phyloP scores from a whole-genome alignment of 2,113 vertebrate genomes.

The Propithecus coquereli region DNA sequence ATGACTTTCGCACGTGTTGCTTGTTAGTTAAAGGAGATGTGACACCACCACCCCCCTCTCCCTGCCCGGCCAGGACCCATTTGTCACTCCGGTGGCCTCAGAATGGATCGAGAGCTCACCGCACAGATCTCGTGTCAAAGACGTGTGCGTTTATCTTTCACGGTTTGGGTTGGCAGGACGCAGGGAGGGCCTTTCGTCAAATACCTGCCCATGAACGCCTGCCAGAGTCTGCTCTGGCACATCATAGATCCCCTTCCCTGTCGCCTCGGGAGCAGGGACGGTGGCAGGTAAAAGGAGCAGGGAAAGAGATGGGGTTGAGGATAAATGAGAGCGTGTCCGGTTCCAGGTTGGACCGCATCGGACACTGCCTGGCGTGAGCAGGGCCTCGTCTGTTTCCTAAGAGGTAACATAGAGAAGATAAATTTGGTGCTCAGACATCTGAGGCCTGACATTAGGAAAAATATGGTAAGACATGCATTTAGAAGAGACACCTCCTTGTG shows the following conservation, averaged over 20 bases:
- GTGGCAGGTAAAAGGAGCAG: not conserved
- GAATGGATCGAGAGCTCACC: not conserved
- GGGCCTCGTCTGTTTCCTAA: not conserved
- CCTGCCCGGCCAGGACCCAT: not conserved
- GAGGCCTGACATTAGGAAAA: not conserved
- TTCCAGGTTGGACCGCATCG: rapidly evolving
- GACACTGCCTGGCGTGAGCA: rapidly evolving
- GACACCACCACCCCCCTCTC: rapidly evolving
- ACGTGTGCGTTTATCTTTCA: rapidly evolving
- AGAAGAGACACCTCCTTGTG: not conserved
- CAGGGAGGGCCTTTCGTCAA: not conserved
- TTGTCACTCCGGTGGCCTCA: not conserved
- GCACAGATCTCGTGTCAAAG: rapidly evolving
- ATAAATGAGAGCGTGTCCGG: rapidly evolving
- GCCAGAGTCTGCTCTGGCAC: not conserved
- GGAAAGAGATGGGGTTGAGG: not conserved
- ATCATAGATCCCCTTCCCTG: not conserved
- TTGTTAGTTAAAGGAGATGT: not conserved
- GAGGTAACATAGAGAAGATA: not conserved
- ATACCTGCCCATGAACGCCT: rapidly evolving
- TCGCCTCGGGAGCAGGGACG: not conserved
- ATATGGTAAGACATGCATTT: not conserved
- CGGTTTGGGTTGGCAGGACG: not conserved
- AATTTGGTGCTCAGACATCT: slow-evolving; percentile 29
- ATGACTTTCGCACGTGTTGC: not conserved